Percentiles rank a stretch among this genome's conserved stretches.
Conservation (phyloP, 2,888 invertebrate species). For the Dynastes grantii region DNA sequence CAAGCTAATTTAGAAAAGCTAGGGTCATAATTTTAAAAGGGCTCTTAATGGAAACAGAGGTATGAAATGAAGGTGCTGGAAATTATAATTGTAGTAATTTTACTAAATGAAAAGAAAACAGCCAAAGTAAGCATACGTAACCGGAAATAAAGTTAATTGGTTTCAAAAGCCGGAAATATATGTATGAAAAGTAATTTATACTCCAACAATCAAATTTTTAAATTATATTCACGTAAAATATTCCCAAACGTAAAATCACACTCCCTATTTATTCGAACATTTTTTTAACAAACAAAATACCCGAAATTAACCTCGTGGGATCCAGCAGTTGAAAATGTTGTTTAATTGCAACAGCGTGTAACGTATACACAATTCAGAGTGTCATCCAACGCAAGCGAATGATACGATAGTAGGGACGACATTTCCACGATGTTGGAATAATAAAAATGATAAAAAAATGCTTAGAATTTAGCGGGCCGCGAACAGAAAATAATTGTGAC, state of each 20-base stretch:
- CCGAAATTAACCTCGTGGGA: background rate
- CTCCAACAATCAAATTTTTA: background rate
- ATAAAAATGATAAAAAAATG: slow-evolving; percentile 11
- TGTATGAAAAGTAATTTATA: background rate
- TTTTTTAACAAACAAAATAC: slow-evolving; percentile 6
- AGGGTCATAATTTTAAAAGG: too few relatives aligned
- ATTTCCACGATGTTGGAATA: background rate
- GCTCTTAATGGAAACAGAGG: too few relatives aligned
- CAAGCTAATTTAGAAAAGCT: too few relatives aligned
- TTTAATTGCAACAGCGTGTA: background rate
- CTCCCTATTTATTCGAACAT: background rate
- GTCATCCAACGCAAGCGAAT: background rate
- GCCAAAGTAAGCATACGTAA: too few relatives aligned
- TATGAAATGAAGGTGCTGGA: too few relatives aligned
- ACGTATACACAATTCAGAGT: background rate
- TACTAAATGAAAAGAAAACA: too few relatives aligned
- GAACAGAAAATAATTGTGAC: slow-evolving; percentile 3
- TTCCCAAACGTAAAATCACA: slow-evolving; percentile 7
- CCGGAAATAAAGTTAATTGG: too few relatives aligned
- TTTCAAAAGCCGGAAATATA: too few relatives aligned
- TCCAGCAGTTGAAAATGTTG: background rate
- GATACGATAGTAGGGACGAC: background rate
- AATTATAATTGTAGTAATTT: too few relatives aligned
- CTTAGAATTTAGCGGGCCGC: background rate
- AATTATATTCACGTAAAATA: slow-evolving; percentile 5